These are phyloP conservation scores for Microcaecilia unicolor DNA, from an alignment of 2,797 vertebrate species.

Conservation along the genomic window DNA sequence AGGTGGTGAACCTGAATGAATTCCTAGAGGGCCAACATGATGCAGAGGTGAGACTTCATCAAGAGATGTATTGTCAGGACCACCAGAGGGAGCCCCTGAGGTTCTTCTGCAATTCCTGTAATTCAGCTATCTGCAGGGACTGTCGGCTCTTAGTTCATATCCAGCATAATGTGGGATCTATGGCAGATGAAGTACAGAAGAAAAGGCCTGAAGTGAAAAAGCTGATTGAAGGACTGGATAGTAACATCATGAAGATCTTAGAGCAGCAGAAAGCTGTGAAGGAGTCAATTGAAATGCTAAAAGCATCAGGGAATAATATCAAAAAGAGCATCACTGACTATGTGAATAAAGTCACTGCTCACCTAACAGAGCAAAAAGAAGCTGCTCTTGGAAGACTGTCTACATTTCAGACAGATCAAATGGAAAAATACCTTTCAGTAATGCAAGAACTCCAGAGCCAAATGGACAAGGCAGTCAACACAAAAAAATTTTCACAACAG, in stretches of 20 bases:
- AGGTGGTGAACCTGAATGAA: slow-evolving; percentile 1
- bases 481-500: slow-evolving; percentile 10
- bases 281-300: neutral
- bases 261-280: slow-evolving; percentile 7
- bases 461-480: slow-evolving; percentile 5
- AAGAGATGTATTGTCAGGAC: slow-evolving; percentile 1
- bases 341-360: neutral
- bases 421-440: neutral
- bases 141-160: slow-evolving; percentile 11
- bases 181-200: slow-evolving; percentile 2
- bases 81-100: slow-evolving; percentile 4
- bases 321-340: slow-evolving; percentile 1
- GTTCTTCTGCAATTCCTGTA: slow-evolving; percentile 6
- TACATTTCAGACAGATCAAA: slow-evolving; percentile 2
- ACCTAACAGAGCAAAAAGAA: slow-evolving; percentile 11
- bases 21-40: neutral
- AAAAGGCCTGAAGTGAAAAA: slow-evolving; percentile 3
- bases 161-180: slow-evolving; percentile 5
- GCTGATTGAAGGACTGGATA: slow-evolving; percentile 9
- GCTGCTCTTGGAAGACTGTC: neutral
- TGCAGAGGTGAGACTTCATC: neutral
- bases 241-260: neutral
- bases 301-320: neutral
- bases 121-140: slow-evolving; percentile 4
- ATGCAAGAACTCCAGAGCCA: slow-evolving; percentile 6